Base-by-base conservation (phyloP, 2,113 vertebrate genomes). In the Pleuronectes platessa region DNA sequence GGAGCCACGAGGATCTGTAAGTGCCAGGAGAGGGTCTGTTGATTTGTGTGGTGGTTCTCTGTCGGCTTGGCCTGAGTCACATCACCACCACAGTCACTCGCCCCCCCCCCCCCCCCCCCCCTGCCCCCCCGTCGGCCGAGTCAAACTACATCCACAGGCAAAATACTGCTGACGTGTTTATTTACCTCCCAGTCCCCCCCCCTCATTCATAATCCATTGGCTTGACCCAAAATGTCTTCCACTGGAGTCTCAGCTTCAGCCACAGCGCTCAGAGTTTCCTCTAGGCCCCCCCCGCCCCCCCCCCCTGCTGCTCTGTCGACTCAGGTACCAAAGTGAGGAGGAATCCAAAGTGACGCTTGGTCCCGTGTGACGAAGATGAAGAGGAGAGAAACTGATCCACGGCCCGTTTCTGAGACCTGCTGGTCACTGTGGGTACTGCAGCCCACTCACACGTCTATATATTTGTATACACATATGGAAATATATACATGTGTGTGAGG, bases 191-290 rank as follows among this genome's bases (percentile, higher is more conserved):
- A 6, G 6, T 6, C 6, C 31, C 27, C 27, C 27, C 27, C 27
- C 9, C 71, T 67, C 20, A 7, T 69, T 18, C 47, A 49, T 15
- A n/a, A n/a, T 69, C 56, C 23, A 54, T 31, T 31, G 82, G 75
- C 77, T 40, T 76, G 70, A 78, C 63, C 62, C 84, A 74, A 74
- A 76, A 86, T 80, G 89, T 86, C 82, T 20, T 87, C 69, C 63
- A 37, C 65, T 64, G 53, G 61, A 77, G 78, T 61, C 71, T 68
- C 78, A 49, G 73, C 55, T 68, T 74, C 61, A 53, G 66, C 82
- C 68, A 64, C 56, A 7, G 31, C 5, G 31, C 31, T 35, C 31
- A 76, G 69, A 77, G 47, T 23, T 55, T 74, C 23, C 58, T 62
- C 66, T 42, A 40, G 10, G 10, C 10, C 11, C 37, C 37, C 7